A percentile compares a stretch with the other conserved stretches of the same genome.
These are phyloP conservation scores for Vimba vimba DNA, from an alignment of 2,113 vertebrate species.

Conservation along the genomic window DNA sequence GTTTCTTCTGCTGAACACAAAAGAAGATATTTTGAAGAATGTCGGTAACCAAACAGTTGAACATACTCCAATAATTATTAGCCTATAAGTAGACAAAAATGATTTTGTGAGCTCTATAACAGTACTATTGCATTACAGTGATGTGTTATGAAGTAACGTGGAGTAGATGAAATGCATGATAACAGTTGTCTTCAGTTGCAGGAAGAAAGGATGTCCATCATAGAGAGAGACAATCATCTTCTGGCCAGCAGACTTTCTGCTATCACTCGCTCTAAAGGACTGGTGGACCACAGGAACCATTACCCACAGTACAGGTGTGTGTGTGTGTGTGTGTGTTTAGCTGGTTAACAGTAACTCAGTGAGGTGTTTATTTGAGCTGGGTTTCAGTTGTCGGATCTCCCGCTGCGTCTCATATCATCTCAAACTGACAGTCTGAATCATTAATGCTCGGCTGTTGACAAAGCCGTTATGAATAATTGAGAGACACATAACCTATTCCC, in stretches of 20 bases:
- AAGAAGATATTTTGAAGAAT: too few species aligned
- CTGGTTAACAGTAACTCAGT: neutral
- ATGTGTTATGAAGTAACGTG: too few species aligned
- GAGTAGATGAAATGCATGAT: neutral
- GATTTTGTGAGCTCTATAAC: too few species aligned
- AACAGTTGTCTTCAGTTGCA: conserved; percentile 66
- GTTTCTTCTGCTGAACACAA: too few species aligned
- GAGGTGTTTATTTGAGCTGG: neutral
- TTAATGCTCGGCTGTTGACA: conserved; percentile 45
- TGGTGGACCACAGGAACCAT: conserved; percentile 76
- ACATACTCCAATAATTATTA: too few species aligned
- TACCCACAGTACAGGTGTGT: conserved; percentile 69
- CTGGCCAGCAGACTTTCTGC: conserved; percentile 59
- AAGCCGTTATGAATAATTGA: conserved; percentile 46
- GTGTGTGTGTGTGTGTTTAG: neutral
- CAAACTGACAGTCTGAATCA: conserved; percentile 34
- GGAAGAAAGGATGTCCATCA: conserved; percentile 66
- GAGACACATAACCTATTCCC: conserved; percentile 20
- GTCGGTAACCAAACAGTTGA: too few species aligned
- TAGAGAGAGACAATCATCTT: conserved; percentile 72
- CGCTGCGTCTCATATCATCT: conserved; percentile 4
- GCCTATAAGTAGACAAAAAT: too few species aligned
- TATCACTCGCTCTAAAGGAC: conserved; percentile 73
- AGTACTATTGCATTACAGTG: too few species aligned
- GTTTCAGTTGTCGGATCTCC: conserved; percentile 9